phyloP scores from a whole-genome alignment of 2,797 vertebrate species.

The Smutsia gigantea region DNA sequence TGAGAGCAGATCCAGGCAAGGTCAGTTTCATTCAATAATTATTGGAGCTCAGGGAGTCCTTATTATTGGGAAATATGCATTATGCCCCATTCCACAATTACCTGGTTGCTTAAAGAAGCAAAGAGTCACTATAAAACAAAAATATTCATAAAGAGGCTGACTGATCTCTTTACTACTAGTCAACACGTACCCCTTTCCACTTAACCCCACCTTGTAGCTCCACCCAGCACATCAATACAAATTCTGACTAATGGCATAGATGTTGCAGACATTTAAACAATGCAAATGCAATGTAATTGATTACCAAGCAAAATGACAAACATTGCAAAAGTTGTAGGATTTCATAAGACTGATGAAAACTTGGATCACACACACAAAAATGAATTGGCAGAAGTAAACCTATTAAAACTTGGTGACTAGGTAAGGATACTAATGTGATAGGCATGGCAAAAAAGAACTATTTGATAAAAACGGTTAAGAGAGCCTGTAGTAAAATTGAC shows the following conservation, averaged over 20 bases:
- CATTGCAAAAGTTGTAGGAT: conserved; percentile 22
- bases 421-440: background rate
- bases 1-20: conserved; percentile 1
- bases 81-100: background rate
- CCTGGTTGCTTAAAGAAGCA: background rate
- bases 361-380: background rate
- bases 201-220: background rate
- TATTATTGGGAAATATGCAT: background rate
- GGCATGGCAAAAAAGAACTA: background rate
- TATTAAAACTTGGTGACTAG: conserved; percentile 33
- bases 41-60: background rate
- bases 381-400: background rate
- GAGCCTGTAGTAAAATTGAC: background rate
- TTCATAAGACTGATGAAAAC: conserved; percentile 8
- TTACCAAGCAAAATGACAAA: conserved; percentile 30
- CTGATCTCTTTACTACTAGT: background rate
- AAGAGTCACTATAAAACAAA: background rate
- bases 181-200: background rate
- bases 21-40: background rate
- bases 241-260: background rate
- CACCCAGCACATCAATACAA: background rate
- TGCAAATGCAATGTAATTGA: background rate
- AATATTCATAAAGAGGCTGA: background rate
- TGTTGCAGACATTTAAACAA: background rate
- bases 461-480: background rate